Evolutionary conservation across 1,140 invertebrate genomes (phyloP).

Genomic region (Drosophila pruinosa): DNA sequence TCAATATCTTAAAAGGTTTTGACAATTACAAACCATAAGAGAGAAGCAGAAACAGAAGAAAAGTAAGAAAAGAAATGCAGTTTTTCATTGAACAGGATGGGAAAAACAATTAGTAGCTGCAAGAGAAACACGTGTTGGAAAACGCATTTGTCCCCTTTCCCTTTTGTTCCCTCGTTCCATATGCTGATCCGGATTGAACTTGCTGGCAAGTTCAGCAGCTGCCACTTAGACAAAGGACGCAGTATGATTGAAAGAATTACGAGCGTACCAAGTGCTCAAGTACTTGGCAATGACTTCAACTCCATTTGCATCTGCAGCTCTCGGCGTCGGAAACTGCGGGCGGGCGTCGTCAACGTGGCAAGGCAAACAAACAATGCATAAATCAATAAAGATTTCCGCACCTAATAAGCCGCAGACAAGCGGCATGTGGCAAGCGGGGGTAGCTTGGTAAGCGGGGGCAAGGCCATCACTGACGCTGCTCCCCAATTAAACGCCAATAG

Average conservation of each 20-base stretch:
- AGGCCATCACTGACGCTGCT: constrained; percentile 64
- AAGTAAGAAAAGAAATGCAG: too few species aligned
- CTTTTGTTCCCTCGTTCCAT: not conserved
- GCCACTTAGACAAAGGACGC: constrained; percentile 54
- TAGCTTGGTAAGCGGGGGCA: not conserved
- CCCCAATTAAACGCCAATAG: constrained; percentile 74
- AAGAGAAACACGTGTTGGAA: constrained; percentile 24
- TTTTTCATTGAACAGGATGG: too few species aligned
- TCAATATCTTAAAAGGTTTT: too few species aligned
- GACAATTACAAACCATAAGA: too few species aligned
- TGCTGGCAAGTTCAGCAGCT: constrained; percentile 23
- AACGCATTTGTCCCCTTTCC: not conserved
- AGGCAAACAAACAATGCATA: constrained; percentile 77
- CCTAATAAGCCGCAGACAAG: constrained; percentile 74
- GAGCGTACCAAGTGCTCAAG: constrained; percentile 47
- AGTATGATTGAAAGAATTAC: constrained; percentile 68
- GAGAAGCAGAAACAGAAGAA: too few species aligned
- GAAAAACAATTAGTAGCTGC: constrained; percentile 28
- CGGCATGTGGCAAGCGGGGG: not conserved
- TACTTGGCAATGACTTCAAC: constrained; percentile 4
- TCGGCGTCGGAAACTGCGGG: constrained; percentile 48
- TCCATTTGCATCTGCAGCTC: not conserved
- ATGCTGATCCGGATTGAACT: not conserved
- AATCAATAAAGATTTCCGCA: constrained; percentile 81
- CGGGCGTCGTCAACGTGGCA: constrained; percentile 44